These are phyloP conservation scores for Sthenelais limicola DNA, from an alignment of 2,888 invertebrate species.

Conservation along the genomic window DNA sequence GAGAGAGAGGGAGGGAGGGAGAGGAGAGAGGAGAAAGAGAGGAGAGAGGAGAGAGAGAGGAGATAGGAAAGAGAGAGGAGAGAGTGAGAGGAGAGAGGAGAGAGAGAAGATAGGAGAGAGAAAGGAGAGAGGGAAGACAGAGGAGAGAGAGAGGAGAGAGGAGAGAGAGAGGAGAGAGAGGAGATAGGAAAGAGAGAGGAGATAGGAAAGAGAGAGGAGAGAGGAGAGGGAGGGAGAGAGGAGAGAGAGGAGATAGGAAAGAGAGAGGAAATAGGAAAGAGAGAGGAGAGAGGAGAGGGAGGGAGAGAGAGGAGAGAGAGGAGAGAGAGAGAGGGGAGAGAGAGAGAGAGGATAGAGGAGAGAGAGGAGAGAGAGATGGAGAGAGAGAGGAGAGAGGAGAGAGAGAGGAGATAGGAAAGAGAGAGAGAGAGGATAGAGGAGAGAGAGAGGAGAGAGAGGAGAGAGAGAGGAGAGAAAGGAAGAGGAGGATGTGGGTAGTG, in stretches of 20 bases:
- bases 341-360: background rate
- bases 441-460: background rate
- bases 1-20: slow-evolving; percentile 1
- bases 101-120: too few species aligned
- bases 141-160: background rate
- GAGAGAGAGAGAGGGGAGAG: background rate
- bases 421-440: background rate
- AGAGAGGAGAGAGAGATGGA: background rate
- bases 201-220: background rate
- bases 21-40: background rate
- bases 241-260: background rate
- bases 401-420: background rate
- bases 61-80: background rate
- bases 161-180: slow-evolving; percentile 3
- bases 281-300: background rate
- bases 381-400: background rate
- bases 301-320: background rate
- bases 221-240: background rate
- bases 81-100: background rate
- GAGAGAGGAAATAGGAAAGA: background rate
- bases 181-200: background rate
- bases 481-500: background rate
- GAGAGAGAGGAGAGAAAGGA: slow-evolving; percentile 2
- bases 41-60: background rate
- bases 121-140: background rate